A percentile compares a stretch with the other conserved stretches of the same genome.
Conservation (phyloP, 2,113 vertebrate genomes). For the Bathybates hornii region DNA sequence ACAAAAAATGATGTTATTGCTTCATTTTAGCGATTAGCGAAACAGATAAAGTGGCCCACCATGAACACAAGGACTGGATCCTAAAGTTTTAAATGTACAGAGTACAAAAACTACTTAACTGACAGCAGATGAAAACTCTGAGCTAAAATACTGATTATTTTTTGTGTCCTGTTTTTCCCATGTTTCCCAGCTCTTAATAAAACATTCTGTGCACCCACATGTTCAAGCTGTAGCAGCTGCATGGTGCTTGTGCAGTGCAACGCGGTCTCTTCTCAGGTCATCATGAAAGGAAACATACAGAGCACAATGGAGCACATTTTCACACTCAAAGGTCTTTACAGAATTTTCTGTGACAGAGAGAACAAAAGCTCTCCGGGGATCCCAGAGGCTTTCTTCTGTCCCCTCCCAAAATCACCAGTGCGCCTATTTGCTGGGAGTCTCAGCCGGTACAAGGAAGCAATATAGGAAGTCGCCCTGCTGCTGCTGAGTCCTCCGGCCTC, state of each 20-base stretch:
- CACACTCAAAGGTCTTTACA: slow-evolving; percentile 21
- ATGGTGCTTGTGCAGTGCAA: background rate
- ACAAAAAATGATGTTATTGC: background rate
- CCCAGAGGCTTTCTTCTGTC: background rate
- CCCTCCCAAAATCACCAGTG: background rate
- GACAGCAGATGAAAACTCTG: background rate
- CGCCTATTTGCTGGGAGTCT: background rate
- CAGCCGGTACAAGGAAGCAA: slow-evolving; percentile 11
- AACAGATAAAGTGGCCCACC: background rate
- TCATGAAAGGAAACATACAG: slow-evolving; percentile 11
- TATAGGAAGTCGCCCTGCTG: background rate
- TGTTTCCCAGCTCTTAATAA: background rate
- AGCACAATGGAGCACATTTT: slow-evolving; percentile 20
- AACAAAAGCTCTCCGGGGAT: slow-evolving; percentile 36
- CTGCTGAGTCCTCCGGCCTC: slow-evolving; percentile 28
- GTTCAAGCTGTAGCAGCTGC: background rate
- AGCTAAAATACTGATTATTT: background rate
- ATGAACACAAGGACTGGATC: background rate
- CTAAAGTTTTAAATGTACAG: background rate
- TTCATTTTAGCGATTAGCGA: background rate
- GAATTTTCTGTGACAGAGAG: slow-evolving; percentile 29
- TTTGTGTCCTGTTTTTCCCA: background rate
- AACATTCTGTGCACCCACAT: background rate
- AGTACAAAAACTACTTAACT: slow-evolving; percentile 1
- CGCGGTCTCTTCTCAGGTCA: background rate